These are phyloP conservation scores for Peucedramus taeniatus DNA, from an alignment of 2,113 vertebrate genomes.

Conservation along the genomic window DNA sequence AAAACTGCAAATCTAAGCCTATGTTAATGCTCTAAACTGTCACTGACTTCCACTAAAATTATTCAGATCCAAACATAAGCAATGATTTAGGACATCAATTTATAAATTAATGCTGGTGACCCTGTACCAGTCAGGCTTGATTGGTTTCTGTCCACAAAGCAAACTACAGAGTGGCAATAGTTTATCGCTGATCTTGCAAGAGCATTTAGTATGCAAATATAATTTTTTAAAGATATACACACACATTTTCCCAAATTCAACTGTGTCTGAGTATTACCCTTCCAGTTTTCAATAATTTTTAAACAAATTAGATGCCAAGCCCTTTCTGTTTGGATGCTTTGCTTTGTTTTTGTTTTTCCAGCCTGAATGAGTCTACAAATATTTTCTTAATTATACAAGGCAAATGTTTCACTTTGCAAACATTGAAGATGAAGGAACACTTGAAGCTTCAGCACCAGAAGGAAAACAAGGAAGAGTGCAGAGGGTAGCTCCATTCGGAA, in stretches of 20 bases:
- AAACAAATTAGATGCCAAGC: slow-evolving; percentile 56
- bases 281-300: slow-evolving; percentile 20
- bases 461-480: slow-evolving; percentile 59
- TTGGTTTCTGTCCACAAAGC: slow-evolving; percentile 19
- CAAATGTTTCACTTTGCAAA: slow-evolving; percentile 57
- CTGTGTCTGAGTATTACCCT: background rate
- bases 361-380: slow-evolving; percentile 58
- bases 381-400: slow-evolving; percentile 56
- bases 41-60: slow-evolving; percentile 52
- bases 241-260: slow-evolving; percentile 11
- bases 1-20: slow-evolving; percentile 63
- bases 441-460: slow-evolving; percentile 76
- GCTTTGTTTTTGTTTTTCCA: slow-evolving; percentile 35
- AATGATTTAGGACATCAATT: slow-evolving; percentile 51
- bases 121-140: slow-evolving; percentile 54
- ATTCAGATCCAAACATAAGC: slow-evolving; percentile 56
- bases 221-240: background rate
- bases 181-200: slow-evolving; percentile 42
- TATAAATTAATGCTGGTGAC: slow-evolving; percentile 62
- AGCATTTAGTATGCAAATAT: background rate
- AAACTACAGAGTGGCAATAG: background rate
- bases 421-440: slow-evolving; percentile 68
- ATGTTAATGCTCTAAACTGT: slow-evolving; percentile 64
- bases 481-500: slow-evolving; percentile 58
- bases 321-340: slow-evolving; percentile 31